Conservation (phyloP, 2,888 invertebrate species). For the Dicranocentrus wangi region DNA sequence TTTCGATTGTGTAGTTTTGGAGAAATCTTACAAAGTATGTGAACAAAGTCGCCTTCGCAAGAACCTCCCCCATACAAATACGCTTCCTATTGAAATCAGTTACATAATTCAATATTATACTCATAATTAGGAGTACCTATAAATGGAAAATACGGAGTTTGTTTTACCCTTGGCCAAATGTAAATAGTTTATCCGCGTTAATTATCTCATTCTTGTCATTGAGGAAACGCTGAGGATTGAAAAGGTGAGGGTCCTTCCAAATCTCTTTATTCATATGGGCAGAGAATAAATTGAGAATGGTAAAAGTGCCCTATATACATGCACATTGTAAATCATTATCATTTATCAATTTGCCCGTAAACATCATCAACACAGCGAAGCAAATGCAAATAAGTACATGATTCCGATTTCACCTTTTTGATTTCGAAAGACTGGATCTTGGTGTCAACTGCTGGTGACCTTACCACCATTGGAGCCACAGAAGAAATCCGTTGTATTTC, state of each 20-base stretch:
- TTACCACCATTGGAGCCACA: constrained; percentile 63
- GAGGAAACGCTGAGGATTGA: constrained; percentile 67
- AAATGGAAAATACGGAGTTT: neutral
- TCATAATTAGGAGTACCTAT: no score
- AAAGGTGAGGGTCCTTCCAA: constrained; percentile 59
- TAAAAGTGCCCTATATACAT: constrained; percentile 66
- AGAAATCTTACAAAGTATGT: constrained; percentile 62
- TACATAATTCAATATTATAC: no score
- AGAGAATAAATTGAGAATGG: constrained; percentile 52
- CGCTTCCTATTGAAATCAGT: constrained; percentile 46
- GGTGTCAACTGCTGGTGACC: constrained; percentile 52
- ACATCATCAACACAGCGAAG: neutral
- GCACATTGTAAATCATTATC: neutral
- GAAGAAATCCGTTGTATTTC: constrained; percentile 66
- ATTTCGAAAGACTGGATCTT: constrained; percentile 53
- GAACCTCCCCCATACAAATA: constrained; percentile 66
- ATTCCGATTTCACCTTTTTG: constrained; percentile 64
- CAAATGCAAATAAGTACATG: neutral
- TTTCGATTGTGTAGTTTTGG: constrained; percentile 62
- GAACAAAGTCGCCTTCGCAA: constrained; percentile 66
- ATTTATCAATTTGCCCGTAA: neutral
- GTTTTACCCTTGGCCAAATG: constrained; percentile 63
- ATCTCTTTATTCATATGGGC: constrained; percentile 51
- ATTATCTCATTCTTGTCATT: constrained; percentile 59
- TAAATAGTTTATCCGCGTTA: constrained; percentile 66